Percentiles rank a stretch among this genome's conserved stretches.
phyloP scores from a whole-genome alignment of 2,888 invertebrate genomes.

The Ornithoptera alexandrae region DNA sequence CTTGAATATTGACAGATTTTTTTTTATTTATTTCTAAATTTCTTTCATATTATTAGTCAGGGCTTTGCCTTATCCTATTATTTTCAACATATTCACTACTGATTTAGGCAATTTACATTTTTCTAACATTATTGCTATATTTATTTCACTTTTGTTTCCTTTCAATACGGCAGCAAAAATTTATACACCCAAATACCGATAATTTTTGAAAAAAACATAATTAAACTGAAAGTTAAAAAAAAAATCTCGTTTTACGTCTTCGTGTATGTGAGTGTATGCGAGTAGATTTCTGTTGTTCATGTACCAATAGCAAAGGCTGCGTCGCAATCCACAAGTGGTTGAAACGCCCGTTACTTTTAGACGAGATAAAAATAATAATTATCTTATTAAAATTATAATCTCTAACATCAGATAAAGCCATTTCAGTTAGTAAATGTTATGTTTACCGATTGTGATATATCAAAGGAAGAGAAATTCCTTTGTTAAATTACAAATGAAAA shows the following conservation, averaged over 20 bases:
- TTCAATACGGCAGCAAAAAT: too few relatives aligned
- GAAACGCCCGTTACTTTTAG: constrained; percentile 45
- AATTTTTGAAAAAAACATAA: too few relatives aligned
- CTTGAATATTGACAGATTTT: too few relatives aligned
- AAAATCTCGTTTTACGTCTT: not conserved
- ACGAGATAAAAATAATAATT: not conserved
- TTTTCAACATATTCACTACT: too few relatives aligned
- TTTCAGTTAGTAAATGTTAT: not conserved
- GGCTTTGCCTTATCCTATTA: too few relatives aligned
- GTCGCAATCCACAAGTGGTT: constrained; percentile 75
- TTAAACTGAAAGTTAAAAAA: not conserved
- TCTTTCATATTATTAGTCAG: too few relatives aligned
- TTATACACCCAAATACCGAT: too few relatives aligned
- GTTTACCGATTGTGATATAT: not conserved
- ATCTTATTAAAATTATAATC: not conserved
- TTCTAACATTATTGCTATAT: too few relatives aligned
- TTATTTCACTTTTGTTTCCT: too few relatives aligned
- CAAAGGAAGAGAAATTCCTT: not conserved
- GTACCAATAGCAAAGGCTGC: constrained; percentile 53
- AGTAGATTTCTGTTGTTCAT: constrained; percentile 44
- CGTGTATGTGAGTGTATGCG: not conserved
- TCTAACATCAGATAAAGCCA: not conserved
- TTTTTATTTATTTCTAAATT: too few relatives aligned
- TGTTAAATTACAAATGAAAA: constrained; percentile 1
- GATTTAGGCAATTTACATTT: too few relatives aligned